These are phyloP conservation scores for Pseudomugil gertrudae DNA, from an alignment of 2,797 vertebrate species.

Conservation along the genomic window DNA sequence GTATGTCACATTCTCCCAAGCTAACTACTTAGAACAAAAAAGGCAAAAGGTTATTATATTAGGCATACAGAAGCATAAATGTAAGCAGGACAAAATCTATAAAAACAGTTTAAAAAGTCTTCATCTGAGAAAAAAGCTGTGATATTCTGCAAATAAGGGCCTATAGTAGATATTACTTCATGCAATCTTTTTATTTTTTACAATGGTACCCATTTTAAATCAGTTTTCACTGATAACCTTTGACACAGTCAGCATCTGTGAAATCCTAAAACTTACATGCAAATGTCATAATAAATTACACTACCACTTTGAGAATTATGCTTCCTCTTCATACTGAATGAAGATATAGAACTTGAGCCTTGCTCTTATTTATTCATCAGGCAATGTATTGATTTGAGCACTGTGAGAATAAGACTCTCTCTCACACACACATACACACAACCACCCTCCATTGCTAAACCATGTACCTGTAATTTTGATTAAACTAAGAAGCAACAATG, in stretches of 20 bases:
- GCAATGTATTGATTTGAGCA: slow-evolving; percentile 59
- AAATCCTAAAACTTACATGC: slow-evolving; percentile 2
- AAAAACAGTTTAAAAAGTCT: too few species aligned
- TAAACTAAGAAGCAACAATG: neutral
- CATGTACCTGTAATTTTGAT: neutral
- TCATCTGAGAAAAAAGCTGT: too few species aligned
- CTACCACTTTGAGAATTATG: neutral
- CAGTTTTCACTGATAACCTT: neutral
- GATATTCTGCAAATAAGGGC: too few species aligned
- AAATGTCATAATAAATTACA: slow-evolving; percentile 5
- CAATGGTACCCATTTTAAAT: too few species aligned
- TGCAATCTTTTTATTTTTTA: too few species aligned
- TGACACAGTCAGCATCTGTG: neutral
- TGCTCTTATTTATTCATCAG: slow-evolving; percentile 62
- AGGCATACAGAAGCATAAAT: neutral
- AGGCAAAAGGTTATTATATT: neutral
- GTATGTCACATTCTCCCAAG: too few species aligned
- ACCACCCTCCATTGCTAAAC: slow-evolving; percentile 1
- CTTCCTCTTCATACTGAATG: slow-evolving; percentile 6
- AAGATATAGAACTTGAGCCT: slow-evolving; percentile 33
- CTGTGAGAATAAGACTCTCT: slow-evolving; percentile 49
- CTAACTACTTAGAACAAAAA: too few species aligned
- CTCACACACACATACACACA: neutral
- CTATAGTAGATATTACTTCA: too few species aligned
- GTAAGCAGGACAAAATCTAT: too few species aligned